These are phyloP conservation scores for Lasioglossum pauxillum DNA, from an alignment of 2,888 invertebrate species.

Conservation along the genomic window DNA sequence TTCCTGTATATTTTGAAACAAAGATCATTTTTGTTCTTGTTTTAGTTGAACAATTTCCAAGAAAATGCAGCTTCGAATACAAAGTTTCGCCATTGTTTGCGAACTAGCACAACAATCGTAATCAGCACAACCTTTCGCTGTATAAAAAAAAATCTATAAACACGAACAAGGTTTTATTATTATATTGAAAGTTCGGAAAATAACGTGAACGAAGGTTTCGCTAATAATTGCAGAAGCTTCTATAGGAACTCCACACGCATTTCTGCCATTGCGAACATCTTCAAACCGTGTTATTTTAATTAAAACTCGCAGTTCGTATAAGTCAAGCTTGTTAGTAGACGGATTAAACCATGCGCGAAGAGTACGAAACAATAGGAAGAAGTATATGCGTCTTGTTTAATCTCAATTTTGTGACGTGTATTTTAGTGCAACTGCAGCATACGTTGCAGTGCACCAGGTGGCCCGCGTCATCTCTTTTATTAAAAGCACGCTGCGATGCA, in stretches of 20 bases:
- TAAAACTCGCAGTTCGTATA: background rate
- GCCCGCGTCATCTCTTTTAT: conserved; percentile 35
- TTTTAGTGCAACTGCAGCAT: conserved; percentile 11
- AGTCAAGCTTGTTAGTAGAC: background rate
- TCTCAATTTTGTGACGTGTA: background rate
- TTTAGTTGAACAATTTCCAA: background rate
- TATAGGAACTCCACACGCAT: background rate
- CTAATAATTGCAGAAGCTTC: background rate
- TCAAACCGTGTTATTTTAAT: background rate
- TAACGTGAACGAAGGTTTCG: background rate
- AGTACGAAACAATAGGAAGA: background rate
- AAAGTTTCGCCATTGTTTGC: background rate
- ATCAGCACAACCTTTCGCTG: background rate
- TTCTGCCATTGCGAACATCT: background rate
- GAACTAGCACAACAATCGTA: background rate
- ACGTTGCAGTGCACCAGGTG: conserved; percentile 37
- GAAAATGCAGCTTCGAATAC: background rate
- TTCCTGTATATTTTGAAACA: background rate
- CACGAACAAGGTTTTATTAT: background rate
- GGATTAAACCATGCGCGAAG: background rate
- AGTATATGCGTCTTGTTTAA: conserved; percentile 18
- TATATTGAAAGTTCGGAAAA: background rate
- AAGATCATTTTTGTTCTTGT: background rate
- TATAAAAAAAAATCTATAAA: background rate
- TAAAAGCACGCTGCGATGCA: conserved; percentile 30